Evolutionary conservation across 2,113 vertebrate species (phyloP).

Genomic region (Channa maculata): DNA sequence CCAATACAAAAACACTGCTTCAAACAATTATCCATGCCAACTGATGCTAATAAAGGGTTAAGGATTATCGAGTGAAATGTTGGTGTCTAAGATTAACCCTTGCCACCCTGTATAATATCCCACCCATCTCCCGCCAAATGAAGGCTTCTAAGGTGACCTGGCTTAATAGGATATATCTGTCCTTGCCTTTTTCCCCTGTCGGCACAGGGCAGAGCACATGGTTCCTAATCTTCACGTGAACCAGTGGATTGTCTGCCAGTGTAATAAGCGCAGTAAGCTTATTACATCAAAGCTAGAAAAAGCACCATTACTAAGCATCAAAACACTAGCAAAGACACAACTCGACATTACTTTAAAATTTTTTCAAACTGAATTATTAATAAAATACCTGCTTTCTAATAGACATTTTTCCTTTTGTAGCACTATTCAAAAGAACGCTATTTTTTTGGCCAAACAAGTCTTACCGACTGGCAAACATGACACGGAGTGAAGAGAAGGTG

Average conservation of each 20-base stretch:
- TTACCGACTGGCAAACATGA: constrained; percentile 90
- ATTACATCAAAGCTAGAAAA: constrained; percentile 70
- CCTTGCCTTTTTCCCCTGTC: constrained; percentile 32
- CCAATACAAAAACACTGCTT: constrained; percentile 4
- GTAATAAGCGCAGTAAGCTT: constrained; percentile 69
- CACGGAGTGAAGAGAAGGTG: constrained; percentile 88
- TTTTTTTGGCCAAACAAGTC: constrained; percentile 4
- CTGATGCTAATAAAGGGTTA: constrained; percentile 16
- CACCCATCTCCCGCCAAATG: neutral
- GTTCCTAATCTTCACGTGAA: constrained; percentile 78
- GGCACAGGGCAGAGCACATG: constrained; percentile 72
- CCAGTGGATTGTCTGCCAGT: constrained; percentile 51
- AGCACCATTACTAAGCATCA: constrained; percentile 41
- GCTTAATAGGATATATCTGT: constrained; percentile 53
- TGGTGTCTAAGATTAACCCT: constrained; percentile 1
- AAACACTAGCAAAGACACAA: neutral
- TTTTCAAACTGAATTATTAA: no score
- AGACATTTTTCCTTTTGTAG: no score
- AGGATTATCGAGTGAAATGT: constrained; percentile 24
- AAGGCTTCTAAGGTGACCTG: constrained; percentile 49
- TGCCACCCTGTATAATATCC: neutral
- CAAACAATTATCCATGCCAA: constrained; percentile 8
- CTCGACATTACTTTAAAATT: no score
- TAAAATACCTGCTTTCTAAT: no score
- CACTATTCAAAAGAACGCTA: no score